Evolutionary conservation across 92 coral and sea anemone species (phyloP).

Genomic region (Pocillopora meandrina): DNA sequence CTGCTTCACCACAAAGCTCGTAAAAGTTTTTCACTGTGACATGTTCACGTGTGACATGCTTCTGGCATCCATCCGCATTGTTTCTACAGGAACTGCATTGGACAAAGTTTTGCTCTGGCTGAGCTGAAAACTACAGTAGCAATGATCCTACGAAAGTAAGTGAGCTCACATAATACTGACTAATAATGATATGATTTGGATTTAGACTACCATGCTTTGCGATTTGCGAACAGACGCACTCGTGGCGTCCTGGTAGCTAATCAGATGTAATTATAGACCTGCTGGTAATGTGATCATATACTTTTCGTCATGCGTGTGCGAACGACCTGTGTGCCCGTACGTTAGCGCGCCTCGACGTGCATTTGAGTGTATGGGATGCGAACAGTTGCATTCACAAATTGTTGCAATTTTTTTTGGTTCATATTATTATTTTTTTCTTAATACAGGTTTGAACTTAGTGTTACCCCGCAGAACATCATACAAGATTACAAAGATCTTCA

Average conservation of each 20-base stretch:
- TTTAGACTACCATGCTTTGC: background rate
- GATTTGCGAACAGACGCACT: background rate
- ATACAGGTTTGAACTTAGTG: slow-evolving; percentile 3
- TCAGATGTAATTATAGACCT: too few species aligned
- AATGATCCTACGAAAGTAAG: slow-evolving; percentile 30
- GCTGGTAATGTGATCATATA: too few species aligned
- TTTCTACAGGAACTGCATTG: slow-evolving; percentile 18
- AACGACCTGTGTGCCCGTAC: too few species aligned
- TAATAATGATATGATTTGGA: background rate
- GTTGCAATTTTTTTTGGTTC: too few species aligned
- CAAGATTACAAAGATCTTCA: background rate
- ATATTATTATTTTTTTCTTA: background rate
- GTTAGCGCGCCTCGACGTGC: too few species aligned
- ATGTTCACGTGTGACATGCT: background rate
- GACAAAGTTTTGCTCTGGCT: slow-evolving; percentile 26
- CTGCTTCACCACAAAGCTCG: too few species aligned
- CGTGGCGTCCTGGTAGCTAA: too few species aligned
- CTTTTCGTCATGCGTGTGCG: too few species aligned
- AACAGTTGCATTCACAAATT: too few species aligned
- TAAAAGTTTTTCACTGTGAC: too few species aligned
- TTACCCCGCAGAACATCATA: background rate
- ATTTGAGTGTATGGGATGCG: too few species aligned
- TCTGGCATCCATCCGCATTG: background rate
- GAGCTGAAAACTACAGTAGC: slow-evolving; percentile 12
- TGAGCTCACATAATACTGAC: background rate